These are phyloP conservation scores for Idris sp. DNA, from an alignment of 1,140 invertebrate species.

Conservation along the genomic window DNA sequence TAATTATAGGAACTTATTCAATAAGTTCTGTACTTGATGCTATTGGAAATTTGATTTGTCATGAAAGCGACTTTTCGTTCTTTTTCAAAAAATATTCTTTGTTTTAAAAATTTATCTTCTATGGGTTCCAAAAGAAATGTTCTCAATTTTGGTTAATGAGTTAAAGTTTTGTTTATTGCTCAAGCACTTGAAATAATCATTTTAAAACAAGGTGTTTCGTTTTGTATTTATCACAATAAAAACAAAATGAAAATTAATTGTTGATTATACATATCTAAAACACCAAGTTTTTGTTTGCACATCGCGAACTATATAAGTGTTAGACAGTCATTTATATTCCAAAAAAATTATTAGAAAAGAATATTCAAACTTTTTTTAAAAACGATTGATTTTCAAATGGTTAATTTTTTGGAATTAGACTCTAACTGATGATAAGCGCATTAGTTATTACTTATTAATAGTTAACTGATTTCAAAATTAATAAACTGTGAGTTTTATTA, in stretches of 20 bases:
- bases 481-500: slow-evolving; percentile 8
- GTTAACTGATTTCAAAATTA: slow-evolving; percentile 16
- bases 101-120: slow-evolving; percentile 30
- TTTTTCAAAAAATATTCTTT: too few relatives aligned
- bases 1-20: too few relatives aligned
- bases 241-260: too few relatives aligned
- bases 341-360: background rate
- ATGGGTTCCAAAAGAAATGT: slow-evolving; percentile 9
- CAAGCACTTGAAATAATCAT: background rate
- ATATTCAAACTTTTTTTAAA: too few relatives aligned
- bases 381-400: too few relatives aligned
- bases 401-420: background rate
- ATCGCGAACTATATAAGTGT: background rate
- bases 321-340: slow-evolving; percentile 5
- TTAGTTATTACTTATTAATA: too few relatives aligned
- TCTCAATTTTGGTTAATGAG: slow-evolving; percentile 1
- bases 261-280: too few relatives aligned
- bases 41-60: too few relatives aligned
- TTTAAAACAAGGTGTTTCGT: too few relatives aligned
- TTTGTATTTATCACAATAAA: too few relatives aligned
- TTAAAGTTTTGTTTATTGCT: background rate
- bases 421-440: background rate
- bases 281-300: background rate
- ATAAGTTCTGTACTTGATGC: too few relatives aligned
- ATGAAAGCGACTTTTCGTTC: too few relatives aligned